These are phyloP conservation scores for Diadophis punctatus DNA, from an alignment of 2,113 vertebrate genomes.

Conservation along the genomic window DNA sequence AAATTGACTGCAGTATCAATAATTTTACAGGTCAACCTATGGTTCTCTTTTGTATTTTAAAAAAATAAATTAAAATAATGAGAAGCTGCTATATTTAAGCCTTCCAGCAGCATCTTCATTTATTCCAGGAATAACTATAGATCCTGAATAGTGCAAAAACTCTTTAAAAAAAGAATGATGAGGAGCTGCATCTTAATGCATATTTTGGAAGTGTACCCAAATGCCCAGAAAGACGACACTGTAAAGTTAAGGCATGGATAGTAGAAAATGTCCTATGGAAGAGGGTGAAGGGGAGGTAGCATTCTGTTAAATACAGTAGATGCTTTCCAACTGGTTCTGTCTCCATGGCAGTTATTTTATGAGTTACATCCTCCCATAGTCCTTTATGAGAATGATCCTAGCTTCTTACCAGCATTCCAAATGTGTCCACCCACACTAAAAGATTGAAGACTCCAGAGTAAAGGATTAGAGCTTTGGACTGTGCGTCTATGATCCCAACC, in stretches of 20 bases:
- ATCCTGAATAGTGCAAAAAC: neutral
- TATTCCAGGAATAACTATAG: neutral
- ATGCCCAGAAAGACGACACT: neutral
- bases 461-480: neutral
- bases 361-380: neutral
- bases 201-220: neutral
- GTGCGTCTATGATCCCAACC: neutral
- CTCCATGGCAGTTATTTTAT: neutral
- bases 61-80: neutral
- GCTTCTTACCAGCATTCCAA: neutral
- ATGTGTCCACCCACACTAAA: neutral
- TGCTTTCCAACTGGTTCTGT: neutral
- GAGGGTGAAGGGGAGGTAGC: neutral
- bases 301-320: neutral
- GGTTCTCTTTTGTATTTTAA: neutral
- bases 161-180: neutral
- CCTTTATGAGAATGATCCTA: neutral
- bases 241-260: neutral
- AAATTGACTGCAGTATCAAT: neutral
- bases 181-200: neutral
- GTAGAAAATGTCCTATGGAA: neutral
- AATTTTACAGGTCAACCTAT: neutral
- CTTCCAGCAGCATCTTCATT: neutral
- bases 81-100: neutral
- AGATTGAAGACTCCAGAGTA: neutral